Conservation (phyloP, 2,888 invertebrate species). For the Eustalomyia histrio region DNA sequence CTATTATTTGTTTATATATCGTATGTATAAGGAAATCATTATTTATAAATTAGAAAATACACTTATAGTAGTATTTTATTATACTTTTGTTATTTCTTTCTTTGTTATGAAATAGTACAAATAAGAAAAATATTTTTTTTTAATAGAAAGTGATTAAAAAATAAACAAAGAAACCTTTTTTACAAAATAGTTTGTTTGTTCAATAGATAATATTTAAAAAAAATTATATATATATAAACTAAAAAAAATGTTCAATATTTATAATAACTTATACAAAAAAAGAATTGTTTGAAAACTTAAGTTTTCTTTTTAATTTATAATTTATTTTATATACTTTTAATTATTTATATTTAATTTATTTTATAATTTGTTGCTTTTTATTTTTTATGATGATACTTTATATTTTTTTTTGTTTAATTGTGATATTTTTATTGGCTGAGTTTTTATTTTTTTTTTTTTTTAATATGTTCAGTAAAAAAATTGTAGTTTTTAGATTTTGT, state of each 20-base stretch:
- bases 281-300: slow-evolving; percentile 48
- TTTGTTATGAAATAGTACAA: slow-evolving; percentile 37
- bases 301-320: slow-evolving; percentile 26
- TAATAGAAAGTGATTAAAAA: slow-evolving; percentile 24
- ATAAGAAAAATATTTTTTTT: slow-evolving; percentile 17
- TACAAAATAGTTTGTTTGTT: slow-evolving; percentile 35
- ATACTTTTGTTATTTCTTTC: slow-evolving; percentile 13
- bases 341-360: slow-evolving; percentile 54
- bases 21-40: slow-evolving; percentile 39
- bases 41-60: slow-evolving; percentile 49
- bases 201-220: slow-evolving; percentile 32
- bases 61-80: slow-evolving; percentile 39
- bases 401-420: slow-evolving; percentile 42
- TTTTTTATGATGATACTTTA: slow-evolving; percentile 49
- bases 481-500: slow-evolving; percentile 17
- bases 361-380: not conserved
- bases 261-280: slow-evolving; percentile 53
- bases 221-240: slow-evolving; percentile 32
- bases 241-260: slow-evolving; percentile 42
- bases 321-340: slow-evolving; percentile 44
- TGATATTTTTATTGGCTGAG: slow-evolving; percentile 37
- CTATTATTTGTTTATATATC: slow-evolving; percentile 38
- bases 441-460: slow-evolving; percentile 52
- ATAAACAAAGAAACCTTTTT: slow-evolving; percentile 59
- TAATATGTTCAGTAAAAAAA: slow-evolving; percentile 64